These are phyloP conservation scores for Ormyrus pomaceus DNA, from an alignment of 2,888 invertebrate species.

Conservation along the genomic window DNA sequence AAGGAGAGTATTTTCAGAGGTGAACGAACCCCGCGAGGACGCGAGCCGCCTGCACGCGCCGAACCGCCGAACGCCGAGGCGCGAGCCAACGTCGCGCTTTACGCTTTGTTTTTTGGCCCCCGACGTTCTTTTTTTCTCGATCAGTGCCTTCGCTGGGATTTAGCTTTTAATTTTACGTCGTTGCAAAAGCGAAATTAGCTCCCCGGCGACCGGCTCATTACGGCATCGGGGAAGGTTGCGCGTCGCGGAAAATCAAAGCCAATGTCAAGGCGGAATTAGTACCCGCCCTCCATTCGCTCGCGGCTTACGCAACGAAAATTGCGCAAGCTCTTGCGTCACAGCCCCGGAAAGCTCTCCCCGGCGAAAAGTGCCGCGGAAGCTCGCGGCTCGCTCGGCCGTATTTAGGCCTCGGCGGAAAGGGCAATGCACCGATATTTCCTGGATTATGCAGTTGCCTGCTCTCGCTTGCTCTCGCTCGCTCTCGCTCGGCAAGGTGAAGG, in stretches of 20 bases:
- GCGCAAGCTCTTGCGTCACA: too few relatives aligned
- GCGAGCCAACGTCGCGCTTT: slow-evolving; percentile 10
- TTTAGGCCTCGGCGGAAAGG: slow-evolving; percentile 54
- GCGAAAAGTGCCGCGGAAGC: too few relatives aligned
- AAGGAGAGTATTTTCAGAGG: slow-evolving; percentile 58
- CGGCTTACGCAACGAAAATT: too few relatives aligned
- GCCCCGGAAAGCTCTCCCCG: too few relatives aligned
- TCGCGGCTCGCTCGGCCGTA: slow-evolving; percentile 16
- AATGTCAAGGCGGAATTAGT: too few relatives aligned
- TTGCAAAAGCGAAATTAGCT: too few relatives aligned
- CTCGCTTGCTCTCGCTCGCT: slow-evolving; percentile 8
- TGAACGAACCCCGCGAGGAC: slow-evolving; percentile 45
- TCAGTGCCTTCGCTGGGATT: too few relatives aligned
- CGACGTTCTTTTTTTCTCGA: not conserved
- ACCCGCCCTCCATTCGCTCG: too few relatives aligned
- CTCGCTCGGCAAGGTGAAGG: slow-evolving; percentile 67
- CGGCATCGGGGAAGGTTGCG: too few relatives aligned
- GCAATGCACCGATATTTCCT: slow-evolving; percentile 57
- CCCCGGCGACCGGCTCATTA: too few relatives aligned
- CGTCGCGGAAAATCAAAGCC: too few relatives aligned
- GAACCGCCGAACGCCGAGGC: not conserved
- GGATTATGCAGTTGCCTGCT: slow-evolving; percentile 55
- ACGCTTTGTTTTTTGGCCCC: not conserved
- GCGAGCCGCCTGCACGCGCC: slow-evolving; percentile 9
- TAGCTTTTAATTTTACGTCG: too few relatives aligned